Percentiles rank a stretch among this genome's conserved stretches.
Conservation (phyloP, 1,140 invertebrate genomes). For the Bursaphelenchus mucronatus region DNA sequence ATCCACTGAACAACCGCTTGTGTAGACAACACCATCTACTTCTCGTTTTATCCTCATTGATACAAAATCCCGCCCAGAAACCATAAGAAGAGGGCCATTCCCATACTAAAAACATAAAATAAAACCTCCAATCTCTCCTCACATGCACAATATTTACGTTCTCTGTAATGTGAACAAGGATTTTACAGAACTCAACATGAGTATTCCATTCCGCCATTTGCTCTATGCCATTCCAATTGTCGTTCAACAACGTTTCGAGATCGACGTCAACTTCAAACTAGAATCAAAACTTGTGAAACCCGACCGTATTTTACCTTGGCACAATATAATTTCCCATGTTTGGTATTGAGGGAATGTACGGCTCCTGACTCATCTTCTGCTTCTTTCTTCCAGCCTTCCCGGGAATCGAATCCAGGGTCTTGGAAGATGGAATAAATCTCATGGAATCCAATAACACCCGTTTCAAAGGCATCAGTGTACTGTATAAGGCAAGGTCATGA, state of each 20-base stretch:
- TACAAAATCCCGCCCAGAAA: conserved; percentile 24
- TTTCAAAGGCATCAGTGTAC: too few relatives aligned
- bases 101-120: conserved; percentile 11
- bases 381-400: conserved; percentile 24
- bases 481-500: too few relatives aligned
- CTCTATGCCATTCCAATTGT: conserved; percentile 24
- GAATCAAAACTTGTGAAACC: conserved; percentile 4
- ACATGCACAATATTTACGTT: conserved; percentile 25
- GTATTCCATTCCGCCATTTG: conserved; percentile 21
- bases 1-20: conserved; percentile 18
- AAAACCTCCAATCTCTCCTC: conserved; percentile 9
- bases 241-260: conserved; percentile 8
- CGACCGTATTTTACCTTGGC: conserved; percentile 20
- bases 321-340: conserved; percentile 14
- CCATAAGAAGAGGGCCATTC: conserved; percentile 8
- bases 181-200: conserved; percentile 18
- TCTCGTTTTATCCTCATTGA: conserved; percentile 9
- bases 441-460: too few relatives aligned
- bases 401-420: background rate
- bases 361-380: conserved; percentile 3
- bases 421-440: conserved; percentile 6
- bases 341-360: conserved; percentile 21
- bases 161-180: conserved; percentile 2
- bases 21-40: conserved; percentile 22
- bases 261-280: conserved; percentile 10